Evolutionary conservation across 2,113 vertebrate genomes (phyloP), one percentile per base, ranked within the genome.

Genomic region (Etheostoma spectabile): DNA sequence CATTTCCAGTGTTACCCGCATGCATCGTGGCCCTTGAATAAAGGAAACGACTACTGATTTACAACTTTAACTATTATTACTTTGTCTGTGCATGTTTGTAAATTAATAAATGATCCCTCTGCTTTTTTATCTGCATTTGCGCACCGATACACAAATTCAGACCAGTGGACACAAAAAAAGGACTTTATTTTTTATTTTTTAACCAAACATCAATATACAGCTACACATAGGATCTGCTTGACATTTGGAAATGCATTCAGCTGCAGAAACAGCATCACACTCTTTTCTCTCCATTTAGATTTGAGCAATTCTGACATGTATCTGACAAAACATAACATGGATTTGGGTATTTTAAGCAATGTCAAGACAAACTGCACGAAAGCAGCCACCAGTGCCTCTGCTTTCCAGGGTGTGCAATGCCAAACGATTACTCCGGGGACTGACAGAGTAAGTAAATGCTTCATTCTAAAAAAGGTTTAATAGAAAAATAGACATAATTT

Each of bases 401-500:
- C 66, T 80, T 67, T 64, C 67, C 11, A 30, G 77, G 85, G 48
- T 74, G 70, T 10, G 52, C 64, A 46, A 74, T 24, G 70, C 69
- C 80, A 80, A 49, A 80, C 78, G 56, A 42, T 52, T 33, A 77
- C 73, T 75, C 60, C 13, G 63, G 65, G 81, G 74, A 71, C 75
- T 4, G 62, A 84, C 56, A 60, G 46, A 67, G 65, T 80, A 88
- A 89, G 87, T 85, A 82, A 89, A 86, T 33, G 64, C 63, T 86
- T 86, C 63, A 61, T 82, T 86, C 70, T 81, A 61, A 85, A 30
- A 27, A 92, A 85, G 74, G 68, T 93, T 89, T 82, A 82, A 92
- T 92, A 93, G 82, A 94, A 94, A 94, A 93, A 94, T 94, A 94
- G 90, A 93, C 90, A 89, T 92, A 74, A 91, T 88, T 94, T 85